Percentiles rank a stretch among this genome's conserved stretches.
Evolutionary conservation across 2,113 vertebrate species (phyloP).

Genomic region (Nibea coibor): DNA sequence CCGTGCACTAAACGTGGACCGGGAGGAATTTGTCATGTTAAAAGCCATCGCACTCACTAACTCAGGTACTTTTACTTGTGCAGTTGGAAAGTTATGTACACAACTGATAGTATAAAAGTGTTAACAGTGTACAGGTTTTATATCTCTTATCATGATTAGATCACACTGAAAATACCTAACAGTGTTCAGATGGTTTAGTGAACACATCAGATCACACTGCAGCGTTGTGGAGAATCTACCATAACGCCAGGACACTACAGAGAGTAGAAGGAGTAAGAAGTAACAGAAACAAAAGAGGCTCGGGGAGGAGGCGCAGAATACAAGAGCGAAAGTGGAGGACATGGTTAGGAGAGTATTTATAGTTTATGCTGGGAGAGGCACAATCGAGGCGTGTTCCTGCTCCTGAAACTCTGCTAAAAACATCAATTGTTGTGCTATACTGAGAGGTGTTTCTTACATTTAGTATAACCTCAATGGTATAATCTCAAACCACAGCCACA

Average conservation of each 20-base stretch:
- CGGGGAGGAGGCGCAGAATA: no score
- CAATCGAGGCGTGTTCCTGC: no score
- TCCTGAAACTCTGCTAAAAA: no score
- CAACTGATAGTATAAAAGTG: neutral
- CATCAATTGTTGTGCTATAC: neutral
- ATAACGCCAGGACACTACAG: no score
- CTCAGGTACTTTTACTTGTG: slow-evolving; percentile 82
- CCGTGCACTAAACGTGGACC: slow-evolving; percentile 87
- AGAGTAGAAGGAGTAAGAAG: no score
- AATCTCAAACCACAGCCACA: neutral
- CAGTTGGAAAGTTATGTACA: neutral
- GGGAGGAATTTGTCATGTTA: slow-evolving; percentile 91
- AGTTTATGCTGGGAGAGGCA: no score
- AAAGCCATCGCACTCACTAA: slow-evolving; percentile 93
- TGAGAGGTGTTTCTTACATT: no score
- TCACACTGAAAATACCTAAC: neutral
- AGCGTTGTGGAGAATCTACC: no score
- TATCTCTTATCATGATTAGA: neutral
- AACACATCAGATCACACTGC: neutral
- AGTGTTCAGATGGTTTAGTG: neutral
- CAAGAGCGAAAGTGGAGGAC: no score
- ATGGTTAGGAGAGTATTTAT: no score
- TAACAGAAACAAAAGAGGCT: no score
- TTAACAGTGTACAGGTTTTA: neutral
- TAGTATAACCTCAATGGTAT: neutral